Percentiles rank a stretch among this genome's conserved stretches.
Evolutionary conservation across 2,888 invertebrate species (phyloP).

Genomic region (Venusia cambrica): DNA sequence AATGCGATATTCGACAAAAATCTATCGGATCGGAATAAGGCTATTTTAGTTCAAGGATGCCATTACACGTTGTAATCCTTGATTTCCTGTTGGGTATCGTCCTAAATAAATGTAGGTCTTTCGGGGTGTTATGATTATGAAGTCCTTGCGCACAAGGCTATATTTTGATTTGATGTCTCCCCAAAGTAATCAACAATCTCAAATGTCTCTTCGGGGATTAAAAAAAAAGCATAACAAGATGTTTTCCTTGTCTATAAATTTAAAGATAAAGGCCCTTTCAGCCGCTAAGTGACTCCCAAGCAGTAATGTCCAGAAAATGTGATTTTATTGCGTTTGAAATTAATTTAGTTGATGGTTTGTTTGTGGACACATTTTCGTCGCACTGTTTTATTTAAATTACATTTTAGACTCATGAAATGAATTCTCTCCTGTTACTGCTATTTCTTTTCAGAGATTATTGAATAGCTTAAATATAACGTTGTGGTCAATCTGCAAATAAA

Average conservation of each 20-base stretch:
- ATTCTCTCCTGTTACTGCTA: background rate
- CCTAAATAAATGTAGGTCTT: constrained; percentile 33
- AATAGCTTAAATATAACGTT: no score
- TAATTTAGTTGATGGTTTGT: constrained; percentile 15
- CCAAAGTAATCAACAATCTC: constrained; percentile 28
- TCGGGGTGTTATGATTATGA: constrained; percentile 21
- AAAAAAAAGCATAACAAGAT: constrained; percentile 21
- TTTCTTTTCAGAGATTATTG: no score
- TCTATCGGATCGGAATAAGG: no score
- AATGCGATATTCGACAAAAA: no score
- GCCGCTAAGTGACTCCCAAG: constrained; percentile 19
- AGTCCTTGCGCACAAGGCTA: constrained; percentile 33
- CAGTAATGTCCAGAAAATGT: constrained; percentile 18
- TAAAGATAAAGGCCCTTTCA: constrained; percentile 20
- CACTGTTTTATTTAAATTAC: constrained; percentile 2
- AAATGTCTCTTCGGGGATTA: constrained; percentile 17
- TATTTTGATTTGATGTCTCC: constrained; percentile 28
- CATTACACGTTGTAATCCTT: constrained; percentile 10
- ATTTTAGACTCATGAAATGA: constrained; percentile 3
- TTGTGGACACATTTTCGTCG: constrained; percentile 3
- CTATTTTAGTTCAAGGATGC: constrained; percentile 18
- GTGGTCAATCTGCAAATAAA: no score
- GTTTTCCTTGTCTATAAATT: constrained; percentile 16
- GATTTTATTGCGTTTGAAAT: constrained; percentile 21
- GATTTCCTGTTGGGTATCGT: constrained; percentile 19